A percentile compares a stretch with the other conserved stretches of the same genome.
Conservation (phyloP, 1,140 invertebrate species). For the Spodoptera frugiperda region DNA sequence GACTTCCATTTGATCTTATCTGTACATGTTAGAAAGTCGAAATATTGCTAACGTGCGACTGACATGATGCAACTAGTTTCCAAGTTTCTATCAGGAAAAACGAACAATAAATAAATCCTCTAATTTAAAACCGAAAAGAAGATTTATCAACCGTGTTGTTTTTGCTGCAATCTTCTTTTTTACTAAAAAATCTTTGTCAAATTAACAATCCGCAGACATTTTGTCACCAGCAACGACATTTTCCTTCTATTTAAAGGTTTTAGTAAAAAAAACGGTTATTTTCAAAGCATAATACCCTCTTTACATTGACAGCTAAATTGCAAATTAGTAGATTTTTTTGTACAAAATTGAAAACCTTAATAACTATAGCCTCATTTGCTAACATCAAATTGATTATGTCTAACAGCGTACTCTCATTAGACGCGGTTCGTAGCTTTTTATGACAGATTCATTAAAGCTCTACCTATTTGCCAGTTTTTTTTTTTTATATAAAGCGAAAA, state of each 20-base stretch:
- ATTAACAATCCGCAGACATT: too few relatives aligned
- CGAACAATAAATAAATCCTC: too few relatives aligned
- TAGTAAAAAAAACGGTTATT: too few relatives aligned
- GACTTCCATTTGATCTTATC: neutral
- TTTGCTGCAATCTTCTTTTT: too few relatives aligned
- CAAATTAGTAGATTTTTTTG: neutral
- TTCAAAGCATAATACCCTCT: neutral
- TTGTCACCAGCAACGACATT: neutral
- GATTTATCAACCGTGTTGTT: too few relatives aligned
- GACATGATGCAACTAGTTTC: too few relatives aligned
- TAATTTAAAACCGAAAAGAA: too few relatives aligned
- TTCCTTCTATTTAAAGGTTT: neutral
- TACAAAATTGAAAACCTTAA: slow-evolving; percentile 31
- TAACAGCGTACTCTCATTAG: slow-evolving; percentile 56
- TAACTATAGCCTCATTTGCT: slow-evolving; percentile 31
- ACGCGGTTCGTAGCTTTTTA: slow-evolving; percentile 54
- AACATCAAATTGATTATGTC: slow-evolving; percentile 52
- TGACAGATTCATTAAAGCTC: slow-evolving; percentile 56
- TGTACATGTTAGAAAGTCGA: too few relatives aligned
- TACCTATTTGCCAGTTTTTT: slow-evolving; percentile 49
- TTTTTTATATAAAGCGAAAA: slow-evolving; percentile 39
- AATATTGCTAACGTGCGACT: too few relatives aligned
- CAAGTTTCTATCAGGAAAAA: too few relatives aligned
- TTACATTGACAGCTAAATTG: slow-evolving; percentile 12
- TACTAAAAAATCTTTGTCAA: too few relatives aligned